Percentiles rank a stretch among this genome's conserved stretches.
phyloP scores from a whole-genome alignment of 92 coral and sea anemone genomes.

The Porites evermanni region DNA sequence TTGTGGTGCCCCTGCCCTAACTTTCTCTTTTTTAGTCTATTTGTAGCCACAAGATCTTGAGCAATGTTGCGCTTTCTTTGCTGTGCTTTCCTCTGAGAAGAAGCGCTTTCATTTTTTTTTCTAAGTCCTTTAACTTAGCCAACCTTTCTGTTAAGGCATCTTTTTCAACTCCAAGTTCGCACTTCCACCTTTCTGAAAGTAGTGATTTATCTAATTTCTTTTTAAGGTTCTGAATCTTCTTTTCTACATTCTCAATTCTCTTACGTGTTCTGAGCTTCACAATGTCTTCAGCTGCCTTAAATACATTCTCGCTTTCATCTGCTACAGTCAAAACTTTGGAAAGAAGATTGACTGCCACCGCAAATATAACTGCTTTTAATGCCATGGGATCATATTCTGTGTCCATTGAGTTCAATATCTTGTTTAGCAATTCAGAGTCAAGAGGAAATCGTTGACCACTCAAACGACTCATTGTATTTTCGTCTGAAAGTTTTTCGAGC shows the following conservation, averaged over 20 bases:
- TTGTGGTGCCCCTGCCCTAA: background rate
- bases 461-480: slow-evolving; percentile 50
- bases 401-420: slow-evolving; percentile 49
- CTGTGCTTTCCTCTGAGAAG: background rate
- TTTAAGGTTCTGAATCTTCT: slow-evolving; percentile 25
- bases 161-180: slow-evolving; percentile 62
- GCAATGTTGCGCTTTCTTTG: slow-evolving; percentile 56
- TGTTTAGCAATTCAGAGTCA: slow-evolving; percentile 37
- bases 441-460: slow-evolving; percentile 36
- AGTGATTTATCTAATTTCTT: slow-evolving; percentile 59
- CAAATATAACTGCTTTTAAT: slow-evolving; percentile 59
- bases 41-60: background rate
- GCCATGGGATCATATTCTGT: slow-evolving; percentile 73
- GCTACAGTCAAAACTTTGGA: slow-evolving; percentile 66
- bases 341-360: slow-evolving; percentile 49
- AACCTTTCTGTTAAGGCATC: slow-evolving; percentile 55
- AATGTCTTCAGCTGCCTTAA: slow-evolving; percentile 70
- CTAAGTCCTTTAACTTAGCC: slow-evolving; percentile 48
- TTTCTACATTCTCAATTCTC: background rate
- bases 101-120: slow-evolving; percentile 37
- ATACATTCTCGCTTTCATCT: slow-evolving; percentile 71
- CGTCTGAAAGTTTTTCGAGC: slow-evolving; percentile 58
- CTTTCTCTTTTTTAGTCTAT: background rate
- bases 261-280: slow-evolving; percentile 25
- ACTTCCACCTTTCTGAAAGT: slow-evolving; percentile 66